These are phyloP conservation scores for Hybognathus amarus DNA, from an alignment of 2,797 vertebrate genomes.

Conservation along the genomic window DNA sequence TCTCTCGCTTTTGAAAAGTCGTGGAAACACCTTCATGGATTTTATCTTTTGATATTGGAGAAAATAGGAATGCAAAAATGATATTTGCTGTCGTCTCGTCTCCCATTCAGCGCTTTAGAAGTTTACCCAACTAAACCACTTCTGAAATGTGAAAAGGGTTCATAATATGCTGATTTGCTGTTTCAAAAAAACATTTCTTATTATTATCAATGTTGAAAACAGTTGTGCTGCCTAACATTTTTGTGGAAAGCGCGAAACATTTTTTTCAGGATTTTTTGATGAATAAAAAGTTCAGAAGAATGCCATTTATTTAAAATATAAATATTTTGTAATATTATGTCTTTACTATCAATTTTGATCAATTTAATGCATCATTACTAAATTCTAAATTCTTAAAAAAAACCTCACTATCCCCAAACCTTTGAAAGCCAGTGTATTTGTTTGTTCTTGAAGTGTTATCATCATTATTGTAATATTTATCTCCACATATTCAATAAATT, in stretches of 20 bases:
- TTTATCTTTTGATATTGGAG: background rate
- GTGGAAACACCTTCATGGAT: background rate
- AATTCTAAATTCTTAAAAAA: background rate
- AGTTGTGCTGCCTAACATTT: background rate
- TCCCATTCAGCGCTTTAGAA: background rate
- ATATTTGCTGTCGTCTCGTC: background rate
- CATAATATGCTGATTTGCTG: background rate
- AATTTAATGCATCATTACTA: background rate
- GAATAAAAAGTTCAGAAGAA: background rate
- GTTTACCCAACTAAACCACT: background rate
- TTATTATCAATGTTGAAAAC: background rate
- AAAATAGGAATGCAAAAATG: no score
- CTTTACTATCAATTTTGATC: background rate
- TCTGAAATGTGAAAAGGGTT: background rate
- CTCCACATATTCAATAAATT: conserved; percentile 57
- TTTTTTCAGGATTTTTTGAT: no score
- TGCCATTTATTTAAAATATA: background rate
- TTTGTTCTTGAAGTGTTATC: background rate
- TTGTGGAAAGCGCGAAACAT: background rate
- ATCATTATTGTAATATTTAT: background rate
- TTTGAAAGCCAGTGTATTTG: background rate
- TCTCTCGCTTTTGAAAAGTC: background rate
- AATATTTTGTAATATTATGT: background rate
- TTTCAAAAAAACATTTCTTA: background rate
- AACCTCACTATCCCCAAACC: background rate